phyloP scores from a whole-genome alignment of 2,113 vertebrate genomes.

The Daubentonia madagascariensis region DNA sequence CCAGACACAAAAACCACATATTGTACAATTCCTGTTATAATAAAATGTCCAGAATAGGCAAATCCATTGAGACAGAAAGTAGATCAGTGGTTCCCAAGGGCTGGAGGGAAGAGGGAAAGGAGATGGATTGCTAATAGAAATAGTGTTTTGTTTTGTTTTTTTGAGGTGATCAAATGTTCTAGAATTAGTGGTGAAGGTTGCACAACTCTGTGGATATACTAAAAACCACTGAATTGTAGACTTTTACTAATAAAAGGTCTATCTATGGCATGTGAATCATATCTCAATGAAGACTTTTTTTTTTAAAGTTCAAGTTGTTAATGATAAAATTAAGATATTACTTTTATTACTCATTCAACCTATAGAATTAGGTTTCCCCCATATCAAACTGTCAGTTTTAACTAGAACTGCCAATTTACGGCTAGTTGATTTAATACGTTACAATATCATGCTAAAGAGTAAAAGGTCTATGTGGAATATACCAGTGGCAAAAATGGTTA shows the following conservation, averaged over 20 bases:
- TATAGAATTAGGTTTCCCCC: not conserved
- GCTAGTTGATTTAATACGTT: not conserved
- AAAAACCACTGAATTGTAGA: not conserved
- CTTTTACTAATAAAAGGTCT: not conserved
- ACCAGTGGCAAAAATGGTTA: not conserved
- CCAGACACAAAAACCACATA: not conserved
- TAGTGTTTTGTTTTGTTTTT: not conserved
- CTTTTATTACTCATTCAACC: not conserved
- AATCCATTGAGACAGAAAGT: not conserved
- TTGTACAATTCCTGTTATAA: not conserved
- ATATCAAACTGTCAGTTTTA: not conserved
- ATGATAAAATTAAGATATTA: not conserved
- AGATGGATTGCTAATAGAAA: not conserved
- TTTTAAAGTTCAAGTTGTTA: not conserved
- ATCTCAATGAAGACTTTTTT: not conserved
- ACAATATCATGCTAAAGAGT: not conserved
- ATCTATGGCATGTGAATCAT: not conserved
- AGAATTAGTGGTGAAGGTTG: not conserved
- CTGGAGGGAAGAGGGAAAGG: not conserved
- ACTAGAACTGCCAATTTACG: not conserved
- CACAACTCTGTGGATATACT: not conserved
- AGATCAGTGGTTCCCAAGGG: not conserved
- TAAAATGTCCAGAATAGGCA: not conserved
- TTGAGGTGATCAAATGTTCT: not conserved
- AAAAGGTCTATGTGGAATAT: not conserved